A percentile compares a stretch with the other conserved stretches of the same genome.
These are phyloP conservation scores for Eremophila alpestris DNA, from an alignment of 2,797 vertebrate genomes.

Conservation along the genomic window DNA sequence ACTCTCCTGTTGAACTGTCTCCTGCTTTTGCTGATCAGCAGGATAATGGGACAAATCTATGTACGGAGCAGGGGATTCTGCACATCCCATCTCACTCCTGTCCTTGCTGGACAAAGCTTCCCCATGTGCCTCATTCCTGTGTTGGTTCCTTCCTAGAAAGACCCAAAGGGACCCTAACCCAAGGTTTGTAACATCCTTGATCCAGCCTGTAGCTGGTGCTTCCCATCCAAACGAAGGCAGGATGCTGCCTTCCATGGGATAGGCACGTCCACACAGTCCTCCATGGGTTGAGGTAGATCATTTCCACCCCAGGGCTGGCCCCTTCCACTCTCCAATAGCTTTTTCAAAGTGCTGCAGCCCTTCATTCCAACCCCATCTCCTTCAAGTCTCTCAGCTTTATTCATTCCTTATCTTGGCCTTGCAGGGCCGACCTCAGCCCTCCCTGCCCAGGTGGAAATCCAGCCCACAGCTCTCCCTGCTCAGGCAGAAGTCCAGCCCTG, in stretches of 20 bases:
- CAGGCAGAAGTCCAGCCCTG: not conserved
- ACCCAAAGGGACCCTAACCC: not conserved
- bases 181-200: not conserved
- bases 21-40: not conserved
- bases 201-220: not conserved
- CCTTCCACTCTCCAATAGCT: not conserved
- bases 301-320: not conserved
- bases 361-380: accelerated
- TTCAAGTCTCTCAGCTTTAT: not conserved
- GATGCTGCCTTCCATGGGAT: not conserved
- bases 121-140: accelerated
- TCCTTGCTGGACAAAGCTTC: not conserved
- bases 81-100: not conserved
- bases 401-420: not conserved
- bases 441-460: not conserved
- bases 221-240: not conserved
- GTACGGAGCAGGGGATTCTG: not conserved
- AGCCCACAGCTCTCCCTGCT: not conserved
- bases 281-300: not conserved
- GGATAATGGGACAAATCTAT: not conserved
- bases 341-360: not conserved
- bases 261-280: not conserved
- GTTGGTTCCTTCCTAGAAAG: not conserved
- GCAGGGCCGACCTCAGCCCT: not conserved
- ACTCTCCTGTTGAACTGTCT: not conserved